A percentile compares a stretch with the other conserved stretches of the same genome.
Conservation (phyloP, 1,140 invertebrate genomes). For the Anastatus disparis region DNA sequence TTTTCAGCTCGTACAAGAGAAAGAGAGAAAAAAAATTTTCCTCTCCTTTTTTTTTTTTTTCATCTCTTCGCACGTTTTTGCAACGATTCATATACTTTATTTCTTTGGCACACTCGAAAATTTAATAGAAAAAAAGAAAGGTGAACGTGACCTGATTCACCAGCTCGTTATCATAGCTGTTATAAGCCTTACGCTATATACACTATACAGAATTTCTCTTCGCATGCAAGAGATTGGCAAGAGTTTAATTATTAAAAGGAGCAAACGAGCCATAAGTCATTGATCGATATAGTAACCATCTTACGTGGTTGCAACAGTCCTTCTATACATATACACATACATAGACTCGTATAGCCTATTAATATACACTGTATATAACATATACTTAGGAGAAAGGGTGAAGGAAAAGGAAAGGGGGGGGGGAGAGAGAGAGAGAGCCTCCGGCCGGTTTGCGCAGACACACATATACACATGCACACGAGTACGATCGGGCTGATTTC, state of each 20-base stretch:
- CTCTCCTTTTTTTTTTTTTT: background rate
- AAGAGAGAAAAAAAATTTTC: too few relatives aligned
- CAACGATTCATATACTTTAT: background rate
- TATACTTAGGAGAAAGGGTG: too few relatives aligned
- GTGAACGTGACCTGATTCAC: too few relatives aligned
- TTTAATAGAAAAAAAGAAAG: conserved; percentile 8
- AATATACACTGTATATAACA: background rate
- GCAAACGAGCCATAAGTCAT: background rate
- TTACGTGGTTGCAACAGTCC: too few relatives aligned
- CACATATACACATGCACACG: too few relatives aligned
- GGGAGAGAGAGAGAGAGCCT: too few relatives aligned
- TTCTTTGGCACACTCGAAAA: background rate
- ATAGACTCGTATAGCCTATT: background rate
- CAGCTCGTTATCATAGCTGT: too few relatives aligned
- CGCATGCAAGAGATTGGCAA: background rate
- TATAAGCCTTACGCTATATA: too few relatives aligned
- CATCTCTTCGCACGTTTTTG: background rate
- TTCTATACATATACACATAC: background rate
- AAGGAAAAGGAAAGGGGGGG: too few relatives aligned
- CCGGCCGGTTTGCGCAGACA: too few relatives aligned
- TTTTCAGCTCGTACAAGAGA: too few relatives aligned
- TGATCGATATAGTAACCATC: background rate
- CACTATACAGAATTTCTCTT: too few relatives aligned
- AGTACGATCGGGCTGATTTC: conserved; percentile 24
- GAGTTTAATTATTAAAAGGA: background rate